Conservation (phyloP, 2,797 vertebrate genomes). For the Phrynocephalus guinanensis region DNA sequence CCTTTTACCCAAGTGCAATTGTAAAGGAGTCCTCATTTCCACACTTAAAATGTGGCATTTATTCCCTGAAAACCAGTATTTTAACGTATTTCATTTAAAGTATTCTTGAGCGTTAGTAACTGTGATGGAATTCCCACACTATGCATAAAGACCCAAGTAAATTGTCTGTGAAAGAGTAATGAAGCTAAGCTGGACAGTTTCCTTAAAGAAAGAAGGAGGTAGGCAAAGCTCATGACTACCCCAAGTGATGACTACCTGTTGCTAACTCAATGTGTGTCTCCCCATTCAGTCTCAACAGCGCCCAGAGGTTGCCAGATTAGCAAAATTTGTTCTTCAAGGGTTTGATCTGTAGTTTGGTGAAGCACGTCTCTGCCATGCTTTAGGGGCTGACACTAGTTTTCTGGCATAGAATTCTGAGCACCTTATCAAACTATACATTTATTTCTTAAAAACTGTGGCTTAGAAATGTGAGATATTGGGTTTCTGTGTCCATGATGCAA, state of each 20-base stretch:
- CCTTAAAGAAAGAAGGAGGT: neutral
- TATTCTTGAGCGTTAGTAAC: neutral
- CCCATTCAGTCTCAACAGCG: neutral
- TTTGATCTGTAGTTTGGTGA: too few relatives aligned
- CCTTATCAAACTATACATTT: too few relatives aligned
- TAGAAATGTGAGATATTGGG: too few relatives aligned
- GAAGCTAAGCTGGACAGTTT: neutral
- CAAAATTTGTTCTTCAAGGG: too few relatives aligned
- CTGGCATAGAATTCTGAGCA: too few relatives aligned
- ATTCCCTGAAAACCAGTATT: neutral
- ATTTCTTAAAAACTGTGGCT: too few relatives aligned
- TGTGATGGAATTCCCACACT: neutral
- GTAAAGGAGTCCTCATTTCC: neutral
- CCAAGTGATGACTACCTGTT: neutral
- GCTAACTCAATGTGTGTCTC: too few relatives aligned
- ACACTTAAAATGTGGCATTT: conserved; percentile 12
- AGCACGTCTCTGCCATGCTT: too few relatives aligned
- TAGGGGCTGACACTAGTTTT: too few relatives aligned
- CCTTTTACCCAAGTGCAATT: neutral
- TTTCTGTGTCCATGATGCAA: too few relatives aligned
- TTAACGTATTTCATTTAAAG: conserved; percentile 7
- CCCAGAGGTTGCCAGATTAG: too few relatives aligned
- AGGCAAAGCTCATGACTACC: neutral
- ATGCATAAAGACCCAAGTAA: neutral
- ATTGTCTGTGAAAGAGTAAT: neutral